Base-by-base conservation (phyloP, 2,797 vertebrate species). In the Psittacula derbiana region DNA sequence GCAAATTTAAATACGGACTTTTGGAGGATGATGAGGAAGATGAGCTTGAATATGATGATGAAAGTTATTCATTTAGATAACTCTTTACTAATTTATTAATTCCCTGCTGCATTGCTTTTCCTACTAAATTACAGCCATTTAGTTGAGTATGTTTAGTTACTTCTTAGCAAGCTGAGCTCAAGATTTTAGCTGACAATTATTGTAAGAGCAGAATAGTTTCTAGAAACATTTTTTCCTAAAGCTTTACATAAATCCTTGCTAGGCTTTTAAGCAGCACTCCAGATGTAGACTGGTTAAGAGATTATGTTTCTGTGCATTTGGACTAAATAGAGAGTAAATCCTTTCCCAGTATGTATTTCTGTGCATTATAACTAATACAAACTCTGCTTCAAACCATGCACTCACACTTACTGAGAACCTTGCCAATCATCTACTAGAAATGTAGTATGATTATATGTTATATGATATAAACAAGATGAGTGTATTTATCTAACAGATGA, bases 41-140 rank as follows among this genome's bases (percentile, higher is more conserved):
- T 38, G 99, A 99, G 92, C 95, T 99, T 57, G 99, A 99, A 94
- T 99, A 99, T 0, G 99, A 99, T 5, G 99, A 99, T 47, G 99
- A 99, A 97, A 99, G 98, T 94, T 99, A 99, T 66, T 98, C 98
- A 25, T 99, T 98, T 96, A 97, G 98, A 97, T 99, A 97, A 97
- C 66, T 74, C 80, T 36, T 28, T 19, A 17, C 11, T 60, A 69
- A 64, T 60, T 49, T 53, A 53, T 20, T 10, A 28, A 19, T 40
- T 85, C 80, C 17, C 49, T 57, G 71, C 8, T 93, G 67, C 78
- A 30, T 20, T 88, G 27, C 31, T 86, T 89, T 76, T 94, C 55
- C 50, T 79, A 44, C 80, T 67, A 82, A 95, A 79, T 61, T 44
- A 67, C 73, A 78, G 66, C 75, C 78, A 44, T 36, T 91, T 66